Conservation (phyloP, 2,888 invertebrate species). For the Cordilura impudica region DNA sequence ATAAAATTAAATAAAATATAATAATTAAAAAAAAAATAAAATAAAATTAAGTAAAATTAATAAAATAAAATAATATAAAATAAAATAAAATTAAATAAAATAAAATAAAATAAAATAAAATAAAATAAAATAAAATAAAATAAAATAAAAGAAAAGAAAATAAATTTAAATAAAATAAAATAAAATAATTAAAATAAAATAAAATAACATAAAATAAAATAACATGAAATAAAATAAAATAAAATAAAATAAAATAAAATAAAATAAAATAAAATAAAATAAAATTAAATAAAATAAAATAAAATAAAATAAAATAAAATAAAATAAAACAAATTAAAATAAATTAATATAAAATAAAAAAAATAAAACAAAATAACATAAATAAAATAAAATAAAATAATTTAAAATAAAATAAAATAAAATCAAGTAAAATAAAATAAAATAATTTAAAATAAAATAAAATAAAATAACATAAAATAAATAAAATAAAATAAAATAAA, state of each 20-base stretch:
- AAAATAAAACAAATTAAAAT: no score
- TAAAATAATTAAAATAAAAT: not conserved
- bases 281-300: not conserved
- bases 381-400: no score
- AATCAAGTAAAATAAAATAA: no score
- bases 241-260: not conserved
- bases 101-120: constrained; percentile 9
- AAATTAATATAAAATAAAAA: no score
- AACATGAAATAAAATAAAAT: constrained; percentile 14
- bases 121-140: constrained; percentile 14
- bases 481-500: constrained; percentile 6
- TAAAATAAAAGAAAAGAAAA: no score
- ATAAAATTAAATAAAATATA: not conserved
- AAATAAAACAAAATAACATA: no score
- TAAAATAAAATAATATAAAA: not conserved
- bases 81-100: not conserved
- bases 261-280: not conserved
- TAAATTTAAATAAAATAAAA: not conserved
- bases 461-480: no score
- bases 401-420: constrained; percentile 9
- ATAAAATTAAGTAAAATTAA: not conserved
- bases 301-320: no score
- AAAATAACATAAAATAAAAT: no score
- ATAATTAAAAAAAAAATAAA: not conserved
- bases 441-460: no score